Evolutionary conservation across 2,113 vertebrate genomes (phyloP).

Genomic region (Toxotes chatareus): DNA sequence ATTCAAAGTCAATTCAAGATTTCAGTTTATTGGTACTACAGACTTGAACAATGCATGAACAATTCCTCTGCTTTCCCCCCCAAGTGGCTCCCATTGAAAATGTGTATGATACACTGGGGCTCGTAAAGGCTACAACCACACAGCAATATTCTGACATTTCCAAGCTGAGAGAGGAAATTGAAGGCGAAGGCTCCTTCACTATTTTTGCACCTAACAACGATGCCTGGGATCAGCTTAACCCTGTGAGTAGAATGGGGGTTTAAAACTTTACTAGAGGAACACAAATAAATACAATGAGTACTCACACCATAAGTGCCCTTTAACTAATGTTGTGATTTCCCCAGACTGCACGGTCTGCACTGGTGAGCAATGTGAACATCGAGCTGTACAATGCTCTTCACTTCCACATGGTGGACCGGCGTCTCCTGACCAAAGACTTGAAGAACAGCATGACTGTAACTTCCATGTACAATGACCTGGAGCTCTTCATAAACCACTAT

Average conservation of each 20-base stretch:
- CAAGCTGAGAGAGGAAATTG: conserved; percentile 89
- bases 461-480: conserved; percentile 90
- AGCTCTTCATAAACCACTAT: conserved; percentile 94
- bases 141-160: conserved; percentile 89
- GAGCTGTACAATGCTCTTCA: conserved; percentile 92
- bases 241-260: conserved; percentile 82
- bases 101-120: conserved; percentile 93
- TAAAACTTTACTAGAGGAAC: not conserved
- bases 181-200: conserved; percentile 91
- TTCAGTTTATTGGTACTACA: not conserved
- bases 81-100: conserved; percentile 94
- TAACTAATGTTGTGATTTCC: conserved; percentile 18
- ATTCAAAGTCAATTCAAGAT: not conserved
- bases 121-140: conserved; percentile 88
- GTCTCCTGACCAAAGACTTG: conserved; percentile 94
- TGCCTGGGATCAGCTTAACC: conserved; percentile 89
- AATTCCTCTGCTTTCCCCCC: not conserved
- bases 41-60: not conserved
- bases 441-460: conserved; percentile 89
- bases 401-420: conserved; percentile 92
- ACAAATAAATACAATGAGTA: not conserved
- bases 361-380: conserved; percentile 91
- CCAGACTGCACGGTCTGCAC: conserved; percentile 84
- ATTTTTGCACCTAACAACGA: conserved; percentile 96
- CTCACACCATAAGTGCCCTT: not conserved